Evolutionary conservation across 2,113 vertebrate genomes (phyloP), one percentile per base, ranked within the genome.

Genomic region (Cryptomyrus ogoouensis): DNA sequence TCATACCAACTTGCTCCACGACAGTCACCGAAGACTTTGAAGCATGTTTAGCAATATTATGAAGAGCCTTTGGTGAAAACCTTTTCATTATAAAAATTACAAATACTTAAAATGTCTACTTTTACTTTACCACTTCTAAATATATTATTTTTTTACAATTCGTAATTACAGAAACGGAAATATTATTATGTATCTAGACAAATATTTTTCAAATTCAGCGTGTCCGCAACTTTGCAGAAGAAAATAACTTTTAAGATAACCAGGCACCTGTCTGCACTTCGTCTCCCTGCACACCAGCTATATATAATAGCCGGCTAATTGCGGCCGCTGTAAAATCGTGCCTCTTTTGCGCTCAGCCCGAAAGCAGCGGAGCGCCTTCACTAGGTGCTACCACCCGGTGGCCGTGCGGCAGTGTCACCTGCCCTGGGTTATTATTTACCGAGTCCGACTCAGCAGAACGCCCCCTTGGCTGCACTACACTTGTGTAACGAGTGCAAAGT

Each of bases 1-100:
- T 88, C 91, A 91, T 86, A 49, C 91, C 87, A 35, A 93, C 89
- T 84, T 93, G 84, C 53, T 93, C 91, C 83, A 24, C 85, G 0
- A 27, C 53, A 52, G 39, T 83, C 19, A 80, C 35, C 62, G 84
- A 50, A 62, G 87, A 84, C 77, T 90, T 88, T 10, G 88, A 83
- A 50, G 47, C 83, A 7, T 89, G 80, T 31, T 90, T 90, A 6
- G n/a, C 17, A 21, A 91, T 89, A 19, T 86, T 88, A 88, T 50
- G 88, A 5, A 90, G 46, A 70, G 80, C 46, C 35, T 74, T 88
- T 47, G 89, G 89, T 49, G 89, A 86, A n/a, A 88, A 53, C 50
- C 88, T 91, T 42, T 90, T 92, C 92, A 93, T 93, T 44, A 46
- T 89, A 83, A 42, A 84, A 80, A 39, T 77, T n/a, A 15, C 31